phyloP scores from a whole-genome alignment of 2,888 invertebrate species.

The Nomada fucata region DNA sequence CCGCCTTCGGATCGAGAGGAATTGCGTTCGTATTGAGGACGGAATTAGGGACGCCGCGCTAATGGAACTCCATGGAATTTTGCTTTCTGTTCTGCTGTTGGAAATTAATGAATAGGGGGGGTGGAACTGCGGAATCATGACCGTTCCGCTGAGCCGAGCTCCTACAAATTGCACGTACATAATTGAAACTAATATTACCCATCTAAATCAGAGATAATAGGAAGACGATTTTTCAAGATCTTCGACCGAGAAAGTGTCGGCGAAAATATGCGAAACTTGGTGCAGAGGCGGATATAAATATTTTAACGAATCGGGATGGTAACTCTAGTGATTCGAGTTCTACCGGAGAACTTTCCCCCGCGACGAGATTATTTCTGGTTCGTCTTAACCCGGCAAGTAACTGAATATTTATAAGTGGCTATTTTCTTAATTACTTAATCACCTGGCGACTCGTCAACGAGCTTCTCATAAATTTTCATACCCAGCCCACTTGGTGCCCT shows the following conservation, averaged over 20 bases:
- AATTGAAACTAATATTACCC: neutral
- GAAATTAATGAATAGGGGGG: neutral
- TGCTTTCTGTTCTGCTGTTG: neutral
- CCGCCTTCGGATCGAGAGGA: neutral
- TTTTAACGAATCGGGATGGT: neutral
- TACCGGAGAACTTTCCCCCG: neutral
- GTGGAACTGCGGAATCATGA: no score
- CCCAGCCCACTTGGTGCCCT: neutral
- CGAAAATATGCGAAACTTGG: neutral
- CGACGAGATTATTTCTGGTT: conserved; percentile 13
- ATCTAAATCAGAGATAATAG: neutral
- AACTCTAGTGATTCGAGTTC: neutral
- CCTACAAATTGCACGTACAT: neutral
- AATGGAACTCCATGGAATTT: neutral
- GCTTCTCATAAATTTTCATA: conserved; percentile 51
- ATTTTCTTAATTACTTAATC: conserved; percentile 44
- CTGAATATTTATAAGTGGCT: conserved; percentile 47
- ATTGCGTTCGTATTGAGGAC: conserved; percentile 10
- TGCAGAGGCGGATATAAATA: neutral
- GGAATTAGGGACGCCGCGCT: neutral
- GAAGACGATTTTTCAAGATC: neutral
- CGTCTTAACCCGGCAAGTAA: neutral
- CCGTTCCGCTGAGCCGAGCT: no score
- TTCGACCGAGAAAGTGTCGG: neutral
- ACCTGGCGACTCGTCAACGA: conserved; percentile 2